A percentile compares a stretch with the other conserved stretches of the same genome.
These are phyloP conservation scores for Oreochromis niloticus DNA, from an alignment of 2,113 vertebrate species.

Conservation along the genomic window DNA sequence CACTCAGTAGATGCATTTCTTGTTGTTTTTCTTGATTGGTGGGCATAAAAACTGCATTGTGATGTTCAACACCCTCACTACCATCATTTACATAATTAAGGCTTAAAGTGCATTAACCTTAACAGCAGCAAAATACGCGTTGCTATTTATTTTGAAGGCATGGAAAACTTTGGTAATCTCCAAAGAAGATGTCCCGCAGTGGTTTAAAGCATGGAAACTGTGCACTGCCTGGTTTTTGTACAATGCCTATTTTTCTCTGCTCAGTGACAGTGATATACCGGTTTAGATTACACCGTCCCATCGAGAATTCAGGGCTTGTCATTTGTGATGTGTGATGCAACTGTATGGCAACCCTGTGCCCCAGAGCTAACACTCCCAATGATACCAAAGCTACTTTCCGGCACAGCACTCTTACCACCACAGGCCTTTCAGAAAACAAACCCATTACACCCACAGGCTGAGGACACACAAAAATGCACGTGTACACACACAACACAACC, in stretches of 20 bases:
- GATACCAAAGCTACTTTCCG: neutral
- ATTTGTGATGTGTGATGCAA: constrained; percentile 46
- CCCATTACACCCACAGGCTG: neutral
- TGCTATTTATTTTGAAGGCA: neutral
- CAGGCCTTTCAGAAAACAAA: neutral
- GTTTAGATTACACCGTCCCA: neutral
- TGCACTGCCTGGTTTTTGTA: neutral
- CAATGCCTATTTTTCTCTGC: neutral
- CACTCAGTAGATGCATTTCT: neutral
- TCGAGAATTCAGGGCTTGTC: neutral
- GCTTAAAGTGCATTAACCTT: neutral
- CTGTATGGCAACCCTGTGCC: constrained; percentile 18
- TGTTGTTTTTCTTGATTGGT: neutral
- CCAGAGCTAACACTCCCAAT: neutral
- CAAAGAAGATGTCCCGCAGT: neutral
- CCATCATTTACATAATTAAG: neutral
- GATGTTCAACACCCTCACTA: neutral
- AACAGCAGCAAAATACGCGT: neutral
- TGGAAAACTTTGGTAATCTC: neutral
- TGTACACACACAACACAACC: neutral
- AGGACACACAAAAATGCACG: neutral
- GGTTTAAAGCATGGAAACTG: neutral
- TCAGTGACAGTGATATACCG: neutral
- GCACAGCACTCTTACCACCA: neutral
- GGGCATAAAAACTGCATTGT: too few species aligned